Evolutionary conservation across 2,113 vertebrate genomes (phyloP), one percentile per base, ranked within the genome.

Genomic region (Acanthochromis polyacanthus): DNA sequence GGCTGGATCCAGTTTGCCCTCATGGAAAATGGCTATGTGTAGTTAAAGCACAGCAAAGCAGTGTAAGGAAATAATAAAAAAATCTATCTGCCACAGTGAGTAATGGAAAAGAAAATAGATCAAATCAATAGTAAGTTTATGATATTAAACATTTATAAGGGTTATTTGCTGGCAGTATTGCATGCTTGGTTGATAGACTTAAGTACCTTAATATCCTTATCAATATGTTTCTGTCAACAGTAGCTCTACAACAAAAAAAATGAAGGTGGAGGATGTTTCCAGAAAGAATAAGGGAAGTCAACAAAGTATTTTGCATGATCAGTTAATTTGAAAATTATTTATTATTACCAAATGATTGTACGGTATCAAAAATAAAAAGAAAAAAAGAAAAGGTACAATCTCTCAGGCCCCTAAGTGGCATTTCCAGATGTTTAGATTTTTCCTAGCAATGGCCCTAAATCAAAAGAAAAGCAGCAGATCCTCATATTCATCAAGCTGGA

Each of bases 1-100:
- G 68, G 59, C 43, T 55, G 45, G 28, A 65, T 88, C 60, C 81
- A 78, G 55, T 78, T 56, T 76, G 30, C 23, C 50, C 11, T 71
- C 57, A 64, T 22, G 28, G 40, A 71, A 32, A 25, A n/a, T 22
- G 25, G 0, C 30, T 6, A 30, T 4, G 6, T 30, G 4, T 30
- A 30, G 30, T 30, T 28, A 71, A 28, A 32, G 17, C 50, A 36
- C 0, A 30, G n/a, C 51, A 12, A 5, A 23, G 55, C 10, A 11
- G 10, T 25, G 16, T 5, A 3, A 45, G 0, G 15, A 53, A 45
- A 38, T 15, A 10, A 52, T n/a, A n/a, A n/a, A n/a, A n/a, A n/a
- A n/a, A n/a, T n/a, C n/a, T n/a, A 19, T 66, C n/a, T 16, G 14
- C 36, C 9, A 43, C 22, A 0, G 40, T 16, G 19, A 38, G 36